Evolutionary conservation across 2,888 invertebrate genomes (phyloP), one percentile per base, ranked within the genome.

Genomic region (Patella caerulea): DNA sequence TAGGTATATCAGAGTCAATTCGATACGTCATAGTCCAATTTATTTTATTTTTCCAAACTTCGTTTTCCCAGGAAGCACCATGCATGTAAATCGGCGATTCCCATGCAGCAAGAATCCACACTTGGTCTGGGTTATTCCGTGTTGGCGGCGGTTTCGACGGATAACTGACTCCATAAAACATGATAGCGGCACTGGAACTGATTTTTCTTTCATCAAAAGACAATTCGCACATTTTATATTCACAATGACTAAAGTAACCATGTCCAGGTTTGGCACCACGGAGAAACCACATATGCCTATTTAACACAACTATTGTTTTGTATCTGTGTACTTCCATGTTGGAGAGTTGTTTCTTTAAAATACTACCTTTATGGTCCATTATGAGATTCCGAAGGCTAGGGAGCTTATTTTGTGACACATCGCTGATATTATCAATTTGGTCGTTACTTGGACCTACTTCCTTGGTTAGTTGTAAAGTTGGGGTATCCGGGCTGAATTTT

Each of bases 21-120:
- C 73, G 52, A 56, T 78, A 78, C 2, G 73, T 74, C 78, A 75
- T 76, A 9, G 78, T 72, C 78, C 78, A 76, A 29, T 78, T 78
- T n/a, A 78, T 73, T 4, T 34, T 54, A 45, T 72, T 71, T 15
- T 73, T 72, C 73, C 73, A 78, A 15, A 12, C 29, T 12, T 11
- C 11, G 1, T 24, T 17, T 53, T 19, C 19, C 5, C n/a, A 69
- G 11, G 73, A 52, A 4, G 15, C n/a, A 7, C 52, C 17, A 70
- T 70, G 3, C 19, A 53, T 69, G n/a, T 69, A 17, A 11, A 75
- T 52, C 3, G 75, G 75, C 4, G 69, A 17, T 70, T 70, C 75
- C n/a, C 65, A 24, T 5, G 17, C 53, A n/a, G 45, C 65, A 45
- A 70, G 34, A 12, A 75, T 65, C 75, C 75, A 75, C 11, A 75